Base-by-base conservation (phyloP, 2,113 vertebrate species). In the Vulpes ferrilata region DNA sequence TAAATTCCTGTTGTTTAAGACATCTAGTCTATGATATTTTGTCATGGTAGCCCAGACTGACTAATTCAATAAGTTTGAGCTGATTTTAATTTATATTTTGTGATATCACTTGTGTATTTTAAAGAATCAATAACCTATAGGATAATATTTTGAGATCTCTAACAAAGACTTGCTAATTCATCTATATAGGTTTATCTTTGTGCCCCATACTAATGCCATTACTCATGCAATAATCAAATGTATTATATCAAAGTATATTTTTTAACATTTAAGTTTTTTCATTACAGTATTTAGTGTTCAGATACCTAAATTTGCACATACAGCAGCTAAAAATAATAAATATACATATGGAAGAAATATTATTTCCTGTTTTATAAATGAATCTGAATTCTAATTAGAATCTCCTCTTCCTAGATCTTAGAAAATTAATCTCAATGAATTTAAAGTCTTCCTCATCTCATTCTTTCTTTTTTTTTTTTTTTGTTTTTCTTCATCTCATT, bases 31-130 rank as follows among this genome's bases (percentile, higher is more conserved):
- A 38, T 67, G 20, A 35, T 53, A 53, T 43, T 88, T 88, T 73
- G 3, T 57, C 65, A 51, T 53, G 3, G 15, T 13, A 88, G 3
- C 67, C 11, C 16, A 82, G 53, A 16, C 25, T 22, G 15, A 43
- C 27, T 79, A 67, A 67, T 57, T 48, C 0, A 65, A 5, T 65
- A 81, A 57, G 13, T 69, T 87, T 20, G 13, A 82, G 5, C 3
- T 81, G 13, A 78, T 83, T 78, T 83, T 90, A 25, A n/a, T 62
- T 60, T 51, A 57, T 73, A 79, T 64, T 95, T 84, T 91, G 27
- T 71, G 4, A 80, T 35, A 57, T 55, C 8, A 53, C 25, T 48
- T 59, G 0, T 76, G 23, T 25, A 71, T 67, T 87, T n/a, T 51
- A 43, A 73, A 30, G 43, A 90, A 30, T 27, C 13, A 73, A 13